A percentile compares a stretch with the other conserved stretches of the same genome.
Evolutionary conservation across 1,140 invertebrate species (phyloP).

Genomic region (Apis dorsata): DNA sequence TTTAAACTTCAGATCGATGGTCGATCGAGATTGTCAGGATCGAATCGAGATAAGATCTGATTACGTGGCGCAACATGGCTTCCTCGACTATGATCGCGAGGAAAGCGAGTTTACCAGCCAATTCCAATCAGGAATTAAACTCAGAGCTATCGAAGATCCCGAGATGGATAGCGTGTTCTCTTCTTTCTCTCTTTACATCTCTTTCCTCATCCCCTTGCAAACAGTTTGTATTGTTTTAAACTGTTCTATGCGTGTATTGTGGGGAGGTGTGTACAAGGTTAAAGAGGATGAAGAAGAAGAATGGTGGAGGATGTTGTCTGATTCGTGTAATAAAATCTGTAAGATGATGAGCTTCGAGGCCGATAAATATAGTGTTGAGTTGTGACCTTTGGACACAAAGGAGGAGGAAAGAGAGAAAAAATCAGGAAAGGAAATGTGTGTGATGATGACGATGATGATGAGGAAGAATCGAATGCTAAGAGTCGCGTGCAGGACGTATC

Average conservation of each 20-base stretch:
- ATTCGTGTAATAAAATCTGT: slow-evolving; percentile 78
- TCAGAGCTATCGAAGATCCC: slow-evolving; percentile 71
- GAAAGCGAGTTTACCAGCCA: slow-evolving; percentile 61
- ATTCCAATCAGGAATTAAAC: slow-evolving; percentile 76
- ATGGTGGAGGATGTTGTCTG: slow-evolving; percentile 70
- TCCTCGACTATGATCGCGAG: slow-evolving; percentile 49
- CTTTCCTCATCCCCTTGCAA: neutral
- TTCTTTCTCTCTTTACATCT: neutral
- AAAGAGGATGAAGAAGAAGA: slow-evolving; percentile 20
- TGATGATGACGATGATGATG: neutral
- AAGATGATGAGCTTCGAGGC: slow-evolving; percentile 75
- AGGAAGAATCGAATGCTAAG: slow-evolving; percentile 25
- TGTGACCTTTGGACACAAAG: slow-evolving; percentile 63
- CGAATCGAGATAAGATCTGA: neutral
- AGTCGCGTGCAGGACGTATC: slow-evolving; percentile 64
- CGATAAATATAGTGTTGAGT: slow-evolving; percentile 77
- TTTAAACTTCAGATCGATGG: neutral
- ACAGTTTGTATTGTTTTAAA: too few relatives aligned
- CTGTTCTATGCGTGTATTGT: neutral
- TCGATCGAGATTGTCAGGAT: slow-evolving; percentile 21
- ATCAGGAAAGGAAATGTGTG: neutral
- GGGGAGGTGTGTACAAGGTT: neutral
- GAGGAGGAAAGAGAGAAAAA: slow-evolving; percentile 8
- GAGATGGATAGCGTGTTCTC: slow-evolving; percentile 63
- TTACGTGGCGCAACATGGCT: slow-evolving; percentile 30